phyloP scores from a whole-genome alignment of 2,888 invertebrate genomes.

The Eurytoma adleriae region DNA sequence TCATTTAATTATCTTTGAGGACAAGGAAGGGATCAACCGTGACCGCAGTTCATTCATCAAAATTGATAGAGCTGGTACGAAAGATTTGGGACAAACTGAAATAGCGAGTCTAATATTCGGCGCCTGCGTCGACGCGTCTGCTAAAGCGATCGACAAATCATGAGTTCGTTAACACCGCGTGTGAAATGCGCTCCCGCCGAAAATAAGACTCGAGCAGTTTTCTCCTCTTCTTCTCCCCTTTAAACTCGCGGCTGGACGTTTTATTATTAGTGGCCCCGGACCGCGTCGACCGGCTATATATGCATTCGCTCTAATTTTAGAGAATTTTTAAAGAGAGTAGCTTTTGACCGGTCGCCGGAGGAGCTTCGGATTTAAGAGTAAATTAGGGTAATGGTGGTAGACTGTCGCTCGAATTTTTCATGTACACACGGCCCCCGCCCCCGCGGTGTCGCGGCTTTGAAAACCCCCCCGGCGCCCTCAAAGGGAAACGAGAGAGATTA shows the following conservation, averaged over 20 bases:
- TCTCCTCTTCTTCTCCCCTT: constrained; percentile 16
- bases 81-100: too few relatives aligned
- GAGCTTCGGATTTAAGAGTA: constrained; percentile 28
- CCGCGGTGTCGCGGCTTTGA: too few relatives aligned
- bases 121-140: neutral
- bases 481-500: constrained; percentile 4
- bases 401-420: constrained; percentile 8
- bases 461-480: neutral
- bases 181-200: constrained; percentile 18
- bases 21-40: neutral
- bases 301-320: constrained; percentile 52
- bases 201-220: constrained; percentile 42
- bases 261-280: constrained; percentile 43
- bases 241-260: constrained; percentile 35
- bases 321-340: constrained; percentile 28
- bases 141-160: neutral
- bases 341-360: neutral
- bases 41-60: too few relatives aligned
- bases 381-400: constrained; percentile 46
- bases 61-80: too few relatives aligned
- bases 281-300: neutral
- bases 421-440: neutral
- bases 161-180: constrained; percentile 45
- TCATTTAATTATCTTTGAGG: neutral
- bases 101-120: too few relatives aligned